Percentiles rank a stretch among this genome's conserved stretches.
phyloP scores from a whole-genome alignment of 2,797 vertebrate species.

The Nannoperca australis region DNA sequence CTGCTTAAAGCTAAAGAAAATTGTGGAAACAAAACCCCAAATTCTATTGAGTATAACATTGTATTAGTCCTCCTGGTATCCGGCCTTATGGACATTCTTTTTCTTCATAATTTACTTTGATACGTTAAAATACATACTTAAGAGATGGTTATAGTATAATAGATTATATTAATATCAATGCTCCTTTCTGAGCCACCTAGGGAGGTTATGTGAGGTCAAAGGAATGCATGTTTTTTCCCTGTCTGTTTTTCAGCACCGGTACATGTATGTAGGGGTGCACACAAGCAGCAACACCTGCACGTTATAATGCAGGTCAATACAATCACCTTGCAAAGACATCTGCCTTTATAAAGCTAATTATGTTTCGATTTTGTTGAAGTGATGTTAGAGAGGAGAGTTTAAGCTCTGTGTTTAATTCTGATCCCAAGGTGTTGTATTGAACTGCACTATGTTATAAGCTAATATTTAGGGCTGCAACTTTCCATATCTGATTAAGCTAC shows the following conservation, averaged over 20 bases:
- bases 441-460: neutral
- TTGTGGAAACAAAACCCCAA: neutral
- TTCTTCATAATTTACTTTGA: neutral
- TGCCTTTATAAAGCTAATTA: neutral
- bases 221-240: neutral
- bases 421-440: neutral
- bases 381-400: neutral
- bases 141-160: neutral
- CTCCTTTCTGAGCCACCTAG: slow-evolving; percentile 22
- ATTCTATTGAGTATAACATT: neutral
- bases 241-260: slow-evolving; percentile 9
- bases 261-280: slow-evolving; percentile 32
- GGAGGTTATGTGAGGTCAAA: slow-evolving; percentile 11
- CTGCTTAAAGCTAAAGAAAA: slow-evolving; percentile 24
- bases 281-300: slow-evolving; percentile 30
- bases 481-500: neutral
- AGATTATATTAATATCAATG: neutral
- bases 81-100: neutral
- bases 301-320: slow-evolving; percentile 18
- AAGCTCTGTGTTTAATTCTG: neutral
- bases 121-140: neutral
- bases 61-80: neutral
- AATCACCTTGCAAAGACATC: neutral
- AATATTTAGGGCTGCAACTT: neutral
- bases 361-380: neutral